These are phyloP conservation scores for Silvanus unidentatus DNA, from an alignment of 2,888 invertebrate genomes.

Conservation along the genomic window DNA sequence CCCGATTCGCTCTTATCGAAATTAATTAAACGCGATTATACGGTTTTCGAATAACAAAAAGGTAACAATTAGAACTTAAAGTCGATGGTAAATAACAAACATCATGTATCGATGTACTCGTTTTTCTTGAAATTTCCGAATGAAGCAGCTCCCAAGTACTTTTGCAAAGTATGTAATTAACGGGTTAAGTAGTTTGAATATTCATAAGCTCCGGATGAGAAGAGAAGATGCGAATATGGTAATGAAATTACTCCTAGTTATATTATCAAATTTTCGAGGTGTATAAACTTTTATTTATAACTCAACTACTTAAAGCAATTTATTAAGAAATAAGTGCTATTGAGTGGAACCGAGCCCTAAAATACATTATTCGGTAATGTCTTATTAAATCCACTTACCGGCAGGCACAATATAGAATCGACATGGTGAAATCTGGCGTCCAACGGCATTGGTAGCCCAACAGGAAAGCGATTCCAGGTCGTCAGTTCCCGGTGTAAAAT, in stretches of 20 bases:
- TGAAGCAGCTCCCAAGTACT: conserved; percentile 25
- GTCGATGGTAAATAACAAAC: too few relatives aligned
- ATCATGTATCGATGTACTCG: too few relatives aligned
- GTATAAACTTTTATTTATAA: conserved; percentile 35
- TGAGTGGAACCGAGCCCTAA: neutral
- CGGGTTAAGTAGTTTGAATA: conserved; percentile 36
- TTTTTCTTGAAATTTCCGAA: conserved; percentile 11
- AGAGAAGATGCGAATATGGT: conserved; percentile 35
- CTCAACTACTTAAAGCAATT: conserved; percentile 25
- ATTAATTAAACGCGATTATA: too few relatives aligned
- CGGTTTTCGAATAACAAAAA: too few relatives aligned
- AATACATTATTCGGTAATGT: neutral
- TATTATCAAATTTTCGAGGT: conserved; percentile 38
- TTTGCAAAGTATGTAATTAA: conserved; percentile 32
- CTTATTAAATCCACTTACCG: conserved; percentile 52
- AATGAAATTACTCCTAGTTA: conserved; percentile 38
- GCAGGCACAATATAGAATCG: conserved; percentile 75
- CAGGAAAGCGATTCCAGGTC: conserved; percentile 82
- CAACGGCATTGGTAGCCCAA: conserved; percentile 81
- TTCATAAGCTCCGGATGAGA: conserved; percentile 35
- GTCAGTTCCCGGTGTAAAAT: conserved; percentile 50
- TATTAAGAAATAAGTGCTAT: conserved; percentile 23
- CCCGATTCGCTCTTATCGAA: too few relatives aligned
- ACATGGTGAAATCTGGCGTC: conserved; percentile 75
- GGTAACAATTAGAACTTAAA: too few relatives aligned